Evolutionary conservation across 1,140 invertebrate genomes (phyloP), one percentile per base, ranked within the genome.

Genomic region (Sitodiplosis mosellana): DNA sequence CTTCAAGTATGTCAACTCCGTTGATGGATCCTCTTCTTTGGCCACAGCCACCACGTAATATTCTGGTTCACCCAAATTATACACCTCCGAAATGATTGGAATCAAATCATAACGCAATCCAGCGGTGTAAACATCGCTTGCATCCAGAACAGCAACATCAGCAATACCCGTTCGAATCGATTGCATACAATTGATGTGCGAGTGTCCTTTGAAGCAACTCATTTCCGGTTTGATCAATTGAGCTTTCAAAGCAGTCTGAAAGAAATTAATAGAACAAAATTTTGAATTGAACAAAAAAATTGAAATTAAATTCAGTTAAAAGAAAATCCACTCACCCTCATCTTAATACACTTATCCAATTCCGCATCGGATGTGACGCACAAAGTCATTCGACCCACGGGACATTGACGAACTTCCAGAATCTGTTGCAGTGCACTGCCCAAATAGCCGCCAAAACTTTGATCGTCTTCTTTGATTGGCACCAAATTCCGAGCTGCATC

Each of bases 1-100:
- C 65, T 83, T 83, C 0, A 97, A 64, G 61, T 87, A 92, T 0
- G 90, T 84, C 0, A 96, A 61, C 55, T 90, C 87, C 0, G 91
- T 90, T 37, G 76, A 75, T 0, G 81, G 76, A 60, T 92, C 88
- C 46, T 84, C 78, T 59, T 89, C 82, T 61, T 88, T 90, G 0
- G 86, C 83, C 0, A 98, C 86, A 11, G 90, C 92, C 1, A 97
- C 92, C 0, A 87, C 88, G 63, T 94, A 96, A 66, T 94, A 96
- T 57, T 85, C 81, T 1, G 82, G 78, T 49, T 81, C 75, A 38
- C 79, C 80, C 34, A 86, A 72, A 60, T 91, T 87, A 59, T 92
- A 93, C 5, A 90, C 77, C 72, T 93, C 88, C 2, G 85, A 77
- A 60, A 94, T 80, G 57, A 93, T 86, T 1, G 90, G 89, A 46